phyloP scores from a whole-genome alignment of 2,888 invertebrate genomes.

The Eutolmus rufibarbis region DNA sequence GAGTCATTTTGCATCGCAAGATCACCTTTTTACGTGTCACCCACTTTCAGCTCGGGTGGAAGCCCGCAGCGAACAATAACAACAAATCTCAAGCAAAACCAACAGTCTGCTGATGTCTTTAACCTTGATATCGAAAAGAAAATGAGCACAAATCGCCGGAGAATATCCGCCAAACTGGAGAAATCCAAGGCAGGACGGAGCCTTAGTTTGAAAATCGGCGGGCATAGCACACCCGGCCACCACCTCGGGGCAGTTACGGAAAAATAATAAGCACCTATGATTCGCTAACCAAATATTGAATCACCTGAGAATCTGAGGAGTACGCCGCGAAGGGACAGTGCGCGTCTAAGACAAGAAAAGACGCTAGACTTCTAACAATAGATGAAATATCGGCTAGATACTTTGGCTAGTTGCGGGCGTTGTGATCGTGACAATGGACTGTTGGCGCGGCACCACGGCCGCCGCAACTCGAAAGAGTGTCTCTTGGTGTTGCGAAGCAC shows the following conservation, averaged over 20 bases:
- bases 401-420: background rate
- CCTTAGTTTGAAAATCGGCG: background rate
- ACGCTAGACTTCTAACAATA: background rate
- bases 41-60: background rate
- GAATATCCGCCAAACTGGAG: background rate
- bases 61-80: background rate
- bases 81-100: background rate
- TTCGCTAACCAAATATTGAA: slow-evolving; percentile 28
- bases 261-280: slow-evolving; percentile 34
- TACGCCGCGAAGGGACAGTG: background rate
- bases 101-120: background rate
- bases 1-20: background rate
- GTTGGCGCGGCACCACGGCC: background rate
- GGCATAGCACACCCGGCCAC: background rate
- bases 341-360: background rate
- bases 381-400: background rate
- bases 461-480: background rate
- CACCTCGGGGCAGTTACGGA: slow-evolving; percentile 13
- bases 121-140: slow-evolving; percentile 24
- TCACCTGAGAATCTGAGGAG: background rate
- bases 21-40: slow-evolving; percentile 29
- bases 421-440: slow-evolving; percentile 27
- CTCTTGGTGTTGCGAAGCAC: background rate
- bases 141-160: background rate
- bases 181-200: background rate